These are phyloP conservation scores for Gryllus bimaculatus DNA, from an alignment of 1,140 invertebrate species.

Conservation along the genomic window DNA sequence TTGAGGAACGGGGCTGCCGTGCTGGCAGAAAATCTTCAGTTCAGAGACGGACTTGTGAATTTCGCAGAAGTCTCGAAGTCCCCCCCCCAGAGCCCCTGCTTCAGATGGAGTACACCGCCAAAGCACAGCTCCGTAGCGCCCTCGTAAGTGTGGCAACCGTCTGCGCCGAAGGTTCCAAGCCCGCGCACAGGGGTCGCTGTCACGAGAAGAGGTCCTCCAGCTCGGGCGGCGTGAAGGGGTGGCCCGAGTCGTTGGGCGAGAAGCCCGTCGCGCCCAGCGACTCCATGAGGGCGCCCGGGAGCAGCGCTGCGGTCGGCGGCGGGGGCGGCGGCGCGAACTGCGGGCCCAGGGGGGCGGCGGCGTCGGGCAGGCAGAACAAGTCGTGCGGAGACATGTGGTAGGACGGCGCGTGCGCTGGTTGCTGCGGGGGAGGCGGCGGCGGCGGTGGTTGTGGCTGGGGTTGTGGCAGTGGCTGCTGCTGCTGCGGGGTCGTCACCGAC, in stretches of 20 bases:
- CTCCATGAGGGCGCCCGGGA: background rate
- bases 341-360: background rate
- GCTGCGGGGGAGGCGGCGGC: background rate
- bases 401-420: slow-evolving; percentile 15
- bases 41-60: no score
- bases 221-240: slow-evolving; percentile 9
- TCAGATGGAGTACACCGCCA: no score
- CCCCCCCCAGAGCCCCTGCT: no score
- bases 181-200: background rate
- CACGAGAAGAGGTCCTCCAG: background rate
- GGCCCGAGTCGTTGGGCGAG: background rate
- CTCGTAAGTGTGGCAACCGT: background rate
- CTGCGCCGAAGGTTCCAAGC: background rate
- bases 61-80: no score
- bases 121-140: no score
- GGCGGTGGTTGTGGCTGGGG: background rate
- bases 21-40: no score
- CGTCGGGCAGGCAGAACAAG: background rate
- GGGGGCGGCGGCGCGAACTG: no score
- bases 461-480: slow-evolving; percentile 8
- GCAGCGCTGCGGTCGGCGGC: background rate
- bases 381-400: slow-evolving; percentile 11
- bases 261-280: background rate
- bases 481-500: background rate
- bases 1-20: no score